phyloP scores from a whole-genome alignment of 2,888 invertebrate genomes.

The Temnothorax ravouxi region DNA sequence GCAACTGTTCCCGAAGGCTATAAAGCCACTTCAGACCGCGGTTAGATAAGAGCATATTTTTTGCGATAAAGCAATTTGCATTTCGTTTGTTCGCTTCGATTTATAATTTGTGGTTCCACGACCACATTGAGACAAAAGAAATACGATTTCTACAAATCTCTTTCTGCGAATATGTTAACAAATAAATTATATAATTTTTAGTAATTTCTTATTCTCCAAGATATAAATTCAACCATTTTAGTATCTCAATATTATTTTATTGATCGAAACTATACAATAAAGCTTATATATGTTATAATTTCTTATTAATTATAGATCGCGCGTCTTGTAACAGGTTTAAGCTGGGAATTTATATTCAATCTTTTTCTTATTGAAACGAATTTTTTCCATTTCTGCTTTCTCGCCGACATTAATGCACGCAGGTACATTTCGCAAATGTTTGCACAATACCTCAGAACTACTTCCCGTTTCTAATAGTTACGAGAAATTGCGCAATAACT shows the following conservation, averaged over 20 bases:
- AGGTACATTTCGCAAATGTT: neutral
- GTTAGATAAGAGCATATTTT: neutral
- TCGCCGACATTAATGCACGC: neutral
- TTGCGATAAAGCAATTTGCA: slow-evolving; percentile 27
- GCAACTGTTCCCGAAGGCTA: slow-evolving; percentile 1
- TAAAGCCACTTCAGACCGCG: slow-evolving; percentile 1
- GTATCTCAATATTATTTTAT: neutral
- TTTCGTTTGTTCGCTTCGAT: neutral
- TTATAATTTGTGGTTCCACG: neutral
- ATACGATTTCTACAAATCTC: slow-evolving; percentile 6
- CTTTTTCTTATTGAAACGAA: neutral
- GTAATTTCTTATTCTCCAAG: neutral
- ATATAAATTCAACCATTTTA: neutral
- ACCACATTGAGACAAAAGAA: neutral
- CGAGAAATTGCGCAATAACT: slow-evolving; percentile 37
- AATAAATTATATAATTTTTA: neutral
- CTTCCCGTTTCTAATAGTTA: slow-evolving; percentile 7
- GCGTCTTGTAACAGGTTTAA: neutral
- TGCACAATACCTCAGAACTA: neutral
- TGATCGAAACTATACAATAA: neutral
- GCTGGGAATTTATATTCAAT: neutral
- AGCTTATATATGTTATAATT: neutral
- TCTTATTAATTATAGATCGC: neutral
- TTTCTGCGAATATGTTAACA: neutral
- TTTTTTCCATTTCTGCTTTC: no score